These are phyloP conservation scores for Iphiclides podalirius DNA, from an alignment of 2,888 invertebrate species.

Conservation along the genomic window DNA sequence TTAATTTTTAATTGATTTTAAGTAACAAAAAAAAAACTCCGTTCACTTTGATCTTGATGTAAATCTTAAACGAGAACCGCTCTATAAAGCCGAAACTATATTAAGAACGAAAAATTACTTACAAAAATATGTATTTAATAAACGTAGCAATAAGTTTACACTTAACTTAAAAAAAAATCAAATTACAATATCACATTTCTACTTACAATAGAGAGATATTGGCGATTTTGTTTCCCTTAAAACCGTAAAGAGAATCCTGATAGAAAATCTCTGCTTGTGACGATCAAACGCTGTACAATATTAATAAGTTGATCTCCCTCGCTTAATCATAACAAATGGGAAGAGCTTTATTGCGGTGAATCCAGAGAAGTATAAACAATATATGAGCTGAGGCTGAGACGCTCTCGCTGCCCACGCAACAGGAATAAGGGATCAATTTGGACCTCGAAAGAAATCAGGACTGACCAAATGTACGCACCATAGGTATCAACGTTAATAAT, in stretches of 20 bases:
- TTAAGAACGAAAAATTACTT: conserved; percentile 69
- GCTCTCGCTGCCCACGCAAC: not conserved
- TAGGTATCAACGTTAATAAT: too few species aligned
- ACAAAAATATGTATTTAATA: conserved; percentile 76
- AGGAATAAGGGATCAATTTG: not conserved
- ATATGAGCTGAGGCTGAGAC: conserved; percentile 50
- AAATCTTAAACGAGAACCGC: conserved; percentile 71
- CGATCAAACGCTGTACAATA: conserved; percentile 47
- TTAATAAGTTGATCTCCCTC: conserved; percentile 50
- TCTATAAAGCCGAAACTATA: conserved; percentile 71
- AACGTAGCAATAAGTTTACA: conserved; percentile 72
- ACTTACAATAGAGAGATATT: conserved; percentile 80
- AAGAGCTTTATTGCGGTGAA: conserved; percentile 69
- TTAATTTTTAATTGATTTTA: conserved; percentile 78
- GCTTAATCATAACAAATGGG: conserved; percentile 62
- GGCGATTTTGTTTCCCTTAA: conserved; percentile 59
- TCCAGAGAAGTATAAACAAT: conserved; percentile 37
- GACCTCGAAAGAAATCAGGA: too few species aligned
- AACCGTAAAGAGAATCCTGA: conserved; percentile 53
- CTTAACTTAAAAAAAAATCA: conserved; percentile 67
- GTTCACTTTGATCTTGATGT: conserved; percentile 64
- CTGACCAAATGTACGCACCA: too few species aligned
- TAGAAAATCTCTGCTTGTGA: conserved; percentile 61
- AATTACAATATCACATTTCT: conserved; percentile 81
- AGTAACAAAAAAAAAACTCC: conserved; percentile 75